Evolutionary conservation across 2,888 invertebrate genomes (phyloP).

Genomic region (Creontiades dilutus): DNA sequence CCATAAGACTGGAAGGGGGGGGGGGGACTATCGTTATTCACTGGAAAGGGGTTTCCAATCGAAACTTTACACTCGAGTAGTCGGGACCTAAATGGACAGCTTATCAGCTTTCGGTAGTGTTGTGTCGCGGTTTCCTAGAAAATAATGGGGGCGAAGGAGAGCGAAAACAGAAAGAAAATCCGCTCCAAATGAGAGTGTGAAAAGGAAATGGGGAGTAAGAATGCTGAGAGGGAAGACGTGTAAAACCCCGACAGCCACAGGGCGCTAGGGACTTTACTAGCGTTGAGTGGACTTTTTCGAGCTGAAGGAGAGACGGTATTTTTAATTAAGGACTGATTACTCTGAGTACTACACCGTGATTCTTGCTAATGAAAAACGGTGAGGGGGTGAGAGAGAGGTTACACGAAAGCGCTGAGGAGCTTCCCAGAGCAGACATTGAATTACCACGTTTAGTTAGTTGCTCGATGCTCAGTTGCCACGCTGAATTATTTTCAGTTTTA

Average conservation of each 20-base stretch:
- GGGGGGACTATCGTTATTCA: too few species aligned
- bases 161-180: not conserved
- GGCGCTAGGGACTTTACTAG: conserved; percentile 10
- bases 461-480: too few species aligned
- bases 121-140: not conserved
- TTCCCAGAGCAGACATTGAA: too few species aligned
- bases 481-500: too few species aligned
- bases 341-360: conserved; percentile 3
- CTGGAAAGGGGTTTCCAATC: not conserved
- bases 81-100: too few species aligned
- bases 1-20: too few species aligned
- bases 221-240: not conserved
- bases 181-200: not conserved
- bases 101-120: not conserved
- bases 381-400: not conserved
- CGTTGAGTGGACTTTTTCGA: not conserved
- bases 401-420: too few species aligned
- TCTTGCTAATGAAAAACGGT: conserved; percentile 27
- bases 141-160: not conserved
- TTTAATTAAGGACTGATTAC: conserved; percentile 39
- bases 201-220: not conserved
- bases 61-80: too few species aligned
- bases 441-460: too few species aligned
- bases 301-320: not conserved
- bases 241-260: not conserved